Base-by-base conservation (phyloP, 2,888 invertebrate genomes). In the Abrostola triplasia region DNA sequence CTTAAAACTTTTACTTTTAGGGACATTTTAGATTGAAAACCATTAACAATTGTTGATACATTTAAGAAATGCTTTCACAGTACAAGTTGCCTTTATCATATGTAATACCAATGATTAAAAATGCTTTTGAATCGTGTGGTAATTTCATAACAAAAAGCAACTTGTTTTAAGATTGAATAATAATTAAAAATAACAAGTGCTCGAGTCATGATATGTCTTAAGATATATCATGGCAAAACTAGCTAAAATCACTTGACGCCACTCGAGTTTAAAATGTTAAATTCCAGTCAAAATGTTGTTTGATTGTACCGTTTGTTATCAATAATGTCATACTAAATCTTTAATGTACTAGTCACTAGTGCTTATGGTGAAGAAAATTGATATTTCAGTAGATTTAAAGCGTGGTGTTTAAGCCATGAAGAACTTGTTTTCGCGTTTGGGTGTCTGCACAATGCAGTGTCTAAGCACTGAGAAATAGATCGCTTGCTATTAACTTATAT, bases 241-340 rank as follows among this genome's bases (percentile, higher is more conserved):
- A 85, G 82, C 79, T 83, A 81, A 75, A 64, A 83, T 79, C 77
- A 80, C 68, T 77, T 73, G 65, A 79, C 81, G 81, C 74, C 83
- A 89, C 84, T 84, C 75, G 74, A 85, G 81, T 82, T 81, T 64
- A 67, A 68, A 66, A 47, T 56, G 59, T 68, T 56, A 69, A 69
- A 73, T 77, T 78, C 74, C 71, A 81, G 79, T 78, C 79, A 76
- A 81, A 63, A 68, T 42, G 53, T 51, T 47, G 55, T n/a, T 12
- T 12, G 12, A 12, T 42, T 13, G 13, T 7, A 44, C 8, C n/a
- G n/a, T n/a, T n/a, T n/a, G n/a, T n/a, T n/a, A n/a, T n/a, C n/a
- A n/a, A 24, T 24, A 4, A 2, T 24, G 24, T 24, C 24, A 24
- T 24, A 24, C 24, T 24, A 24, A 24, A 4, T 24, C 24, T 24